Conservation (phyloP, 2,113 vertebrate genomes). For the Podocnemis expansa region DNA sequence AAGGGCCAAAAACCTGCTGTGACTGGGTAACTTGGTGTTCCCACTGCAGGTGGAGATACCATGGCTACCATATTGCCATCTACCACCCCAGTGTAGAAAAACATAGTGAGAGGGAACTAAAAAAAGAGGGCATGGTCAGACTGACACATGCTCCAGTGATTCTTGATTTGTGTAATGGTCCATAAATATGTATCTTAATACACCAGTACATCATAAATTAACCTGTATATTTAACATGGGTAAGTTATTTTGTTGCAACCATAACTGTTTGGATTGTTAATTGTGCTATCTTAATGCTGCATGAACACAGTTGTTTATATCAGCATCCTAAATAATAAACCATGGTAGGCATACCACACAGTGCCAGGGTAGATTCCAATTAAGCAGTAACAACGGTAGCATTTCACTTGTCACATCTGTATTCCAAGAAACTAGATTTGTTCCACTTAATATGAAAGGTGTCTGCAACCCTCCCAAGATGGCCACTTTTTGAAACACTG, state of each 20-base stretch:
- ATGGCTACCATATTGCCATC: neutral
- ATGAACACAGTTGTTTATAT: neutral
- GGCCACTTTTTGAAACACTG: neutral
- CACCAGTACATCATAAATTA: neutral
- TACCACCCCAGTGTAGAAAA: neutral
- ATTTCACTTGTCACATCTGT: neutral
- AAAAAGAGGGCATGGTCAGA: neutral
- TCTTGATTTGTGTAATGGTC: neutral
- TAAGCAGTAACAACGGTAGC: neutral
- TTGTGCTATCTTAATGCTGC: neutral
- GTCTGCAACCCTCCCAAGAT: neutral
- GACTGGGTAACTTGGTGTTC: neutral
- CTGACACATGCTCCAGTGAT: neutral
- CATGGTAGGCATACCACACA: neutral
- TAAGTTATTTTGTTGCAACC: neutral
- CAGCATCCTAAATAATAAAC: neutral
- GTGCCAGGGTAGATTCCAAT: neutral
- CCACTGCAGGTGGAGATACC: neutral
- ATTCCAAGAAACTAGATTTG: neutral
- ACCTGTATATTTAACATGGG: neutral
- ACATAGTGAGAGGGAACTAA: rapidly evolving
- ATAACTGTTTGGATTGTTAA: neutral
- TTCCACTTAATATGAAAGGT: neutral
- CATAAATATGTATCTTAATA: neutral
- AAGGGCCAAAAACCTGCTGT: neutral